Evolutionary conservation across 2,797 vertebrate genomes (phyloP), one percentile per base, ranked within the genome.

Genomic region (Halcyon smyrnensis): DNA sequence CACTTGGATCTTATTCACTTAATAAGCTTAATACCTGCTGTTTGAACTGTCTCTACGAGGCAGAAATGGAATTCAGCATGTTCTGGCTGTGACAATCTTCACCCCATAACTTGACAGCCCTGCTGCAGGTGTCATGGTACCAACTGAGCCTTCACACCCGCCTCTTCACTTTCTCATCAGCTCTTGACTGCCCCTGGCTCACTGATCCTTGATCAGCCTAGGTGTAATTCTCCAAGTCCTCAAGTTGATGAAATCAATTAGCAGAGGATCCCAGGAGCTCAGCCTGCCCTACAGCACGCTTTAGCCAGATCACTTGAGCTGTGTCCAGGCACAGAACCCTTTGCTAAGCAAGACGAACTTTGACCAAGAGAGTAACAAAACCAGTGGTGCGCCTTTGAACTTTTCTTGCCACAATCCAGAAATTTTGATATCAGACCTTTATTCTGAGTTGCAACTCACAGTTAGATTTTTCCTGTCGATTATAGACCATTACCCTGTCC

Each of bases 51-150:
- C 56, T 84, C 46, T 57, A 4, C 0, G 0, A 84, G 59, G 83
- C 77, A 95, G 43, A 57, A 68, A 65, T 20, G 63, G 67, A 79
- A 70, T 70, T 77, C 45, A 41, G 16, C 39, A 77, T 74, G 48
- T 82, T 82, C 70, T 53, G 70, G 32, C 74, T 74, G 50, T 7
- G n/a, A 56, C 50, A 43, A 45, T 17, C 73, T 24, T 16, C 43
- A 28, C 3, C 1, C 0, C 0, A 0, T 37, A 62, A 63, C 62
- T 0, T 1, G 77, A 79, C 75, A 69, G 50, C n/a, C 63, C 39
- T 32, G 41, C 65, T 60, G 65, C 16, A 48, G 2, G 0, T 6
- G 11, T 36, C 19, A 1, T 1, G 34, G 34, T 2, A 39, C 4
- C 1, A 82, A 10, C 60, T 25, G 60, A 65, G 34, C 20, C 53